Percentiles rank a stretch among this genome's conserved stretches.
Conservation (phyloP, 2,888 invertebrate species). For the Amblyjoppa proteus region DNA sequence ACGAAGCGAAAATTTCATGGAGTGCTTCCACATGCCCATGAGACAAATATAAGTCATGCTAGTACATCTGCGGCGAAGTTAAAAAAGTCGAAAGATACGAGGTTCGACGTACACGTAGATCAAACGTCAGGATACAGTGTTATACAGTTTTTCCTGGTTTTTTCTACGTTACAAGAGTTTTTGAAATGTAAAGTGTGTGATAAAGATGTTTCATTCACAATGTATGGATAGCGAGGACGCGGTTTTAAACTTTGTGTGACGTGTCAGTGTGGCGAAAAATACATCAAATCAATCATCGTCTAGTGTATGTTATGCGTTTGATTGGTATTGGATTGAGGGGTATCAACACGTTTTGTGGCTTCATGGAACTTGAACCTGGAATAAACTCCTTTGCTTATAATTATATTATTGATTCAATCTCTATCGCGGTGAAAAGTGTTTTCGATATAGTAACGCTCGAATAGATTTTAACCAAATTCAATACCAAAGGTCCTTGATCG, state of each 20-base stretch:
- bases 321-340: constrained; percentile 61
- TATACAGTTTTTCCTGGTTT: constrained; percentile 59
- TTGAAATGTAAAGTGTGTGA: constrained; percentile 67
- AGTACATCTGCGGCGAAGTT: constrained; percentile 53
- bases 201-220: constrained; percentile 59
- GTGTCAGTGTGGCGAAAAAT: neutral
- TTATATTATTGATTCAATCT: constrained; percentile 7
- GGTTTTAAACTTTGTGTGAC: constrained; percentile 32
- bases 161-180: constrained; percentile 53
- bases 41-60: constrained; percentile 58
- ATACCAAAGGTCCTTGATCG: too few species aligned
- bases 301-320: constrained; percentile 45
- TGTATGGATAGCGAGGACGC: constrained; percentile 32
- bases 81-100: constrained; percentile 52
- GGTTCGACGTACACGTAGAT: constrained; percentile 48
- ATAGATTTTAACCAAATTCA: too few species aligned
- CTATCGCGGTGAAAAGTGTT: constrained; percentile 44
- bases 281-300: too few species aligned
- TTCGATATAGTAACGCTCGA: constrained; percentile 33
- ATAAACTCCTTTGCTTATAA: constrained; percentile 27
- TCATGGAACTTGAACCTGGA: constrained; percentile 58
- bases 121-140: constrained; percentile 54
- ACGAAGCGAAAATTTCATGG: constrained; percentile 54
- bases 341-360: neutral
- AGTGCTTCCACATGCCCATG: constrained; percentile 50